Conservation (phyloP, 2,888 invertebrate genomes). For the Scaptomyza cyrtandrae region DNA sequence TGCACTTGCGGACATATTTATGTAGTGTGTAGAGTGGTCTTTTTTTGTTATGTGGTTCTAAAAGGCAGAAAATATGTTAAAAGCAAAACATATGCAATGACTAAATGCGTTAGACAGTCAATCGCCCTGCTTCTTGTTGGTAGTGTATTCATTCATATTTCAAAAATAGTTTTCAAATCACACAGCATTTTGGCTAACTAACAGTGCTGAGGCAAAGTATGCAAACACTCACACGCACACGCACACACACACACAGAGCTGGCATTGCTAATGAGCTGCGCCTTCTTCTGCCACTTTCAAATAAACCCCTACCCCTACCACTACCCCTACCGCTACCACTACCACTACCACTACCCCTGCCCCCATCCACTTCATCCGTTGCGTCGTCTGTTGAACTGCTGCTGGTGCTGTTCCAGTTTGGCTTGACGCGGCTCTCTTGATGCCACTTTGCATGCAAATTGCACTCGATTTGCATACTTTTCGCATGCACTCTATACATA, state of each 20-base stretch:
- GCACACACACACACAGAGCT: conserved; percentile 19
- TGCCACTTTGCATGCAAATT: conserved; percentile 77
- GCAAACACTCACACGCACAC: conserved; percentile 13
- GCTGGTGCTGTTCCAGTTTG: conserved; percentile 41
- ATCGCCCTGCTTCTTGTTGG: background rate
- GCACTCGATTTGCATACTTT: conserved; percentile 74
- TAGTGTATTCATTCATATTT: conserved; percentile 2
- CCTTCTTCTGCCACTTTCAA: conserved; percentile 21
- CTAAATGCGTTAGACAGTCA: too few species aligned
- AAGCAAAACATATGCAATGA: too few species aligned
- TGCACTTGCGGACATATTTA: too few species aligned
- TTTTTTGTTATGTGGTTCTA: too few species aligned
- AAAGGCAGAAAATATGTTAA: too few species aligned
- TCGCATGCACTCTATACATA: conserved; percentile 60
- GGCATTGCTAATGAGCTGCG: conserved; percentile 62
- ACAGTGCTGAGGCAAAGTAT: conserved; percentile 40
- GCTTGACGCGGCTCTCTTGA: conserved; percentile 57
- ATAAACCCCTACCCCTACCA: too few species aligned
- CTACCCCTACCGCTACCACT: too few species aligned
- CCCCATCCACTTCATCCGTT: too few species aligned
- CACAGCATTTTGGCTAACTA: conserved; percentile 26
- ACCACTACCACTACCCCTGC: too few species aligned
- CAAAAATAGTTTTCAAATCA: conserved; percentile 19
- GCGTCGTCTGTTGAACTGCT: background rate
- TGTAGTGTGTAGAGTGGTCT: too few species aligned